Base-by-base conservation (phyloP, 1,140 invertebrate species). In the Zaprionus nigranus region DNA sequence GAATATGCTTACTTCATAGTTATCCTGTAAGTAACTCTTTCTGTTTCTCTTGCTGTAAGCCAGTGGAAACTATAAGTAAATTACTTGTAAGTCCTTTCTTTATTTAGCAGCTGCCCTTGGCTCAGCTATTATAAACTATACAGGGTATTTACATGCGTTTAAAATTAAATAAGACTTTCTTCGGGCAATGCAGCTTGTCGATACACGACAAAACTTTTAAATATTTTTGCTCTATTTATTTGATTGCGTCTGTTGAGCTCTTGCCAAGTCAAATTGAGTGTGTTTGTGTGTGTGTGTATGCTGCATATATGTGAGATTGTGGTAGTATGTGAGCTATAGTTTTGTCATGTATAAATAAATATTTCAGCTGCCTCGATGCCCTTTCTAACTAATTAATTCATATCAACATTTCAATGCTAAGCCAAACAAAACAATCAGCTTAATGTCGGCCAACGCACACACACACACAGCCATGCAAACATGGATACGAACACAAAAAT, bases 401-500 rank as follows among this genome's bases (percentile, higher is more conserved):
- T 85, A 88, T 88, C 85, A 88, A 90, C 85, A 88, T 88, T 88
- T 88, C 85, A 88, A 85, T 88, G 85, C 83, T 90, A 88, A 85
- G 85, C 82, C 85, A 74, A 88, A 90, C 85, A 90, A 88, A 88
- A 85, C 85, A 88, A 82, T 90, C 81, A 90, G 81, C 85, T 88
- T 88, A 90, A 79, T 88, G 85, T 88, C 85, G 68, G 71, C 70
- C 82, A 64, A 72, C 80, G 58, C 62, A 66, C 46, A 75, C 64
- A 53, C 34, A 53, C 34, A 56, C 15, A 22, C 15, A 24, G 28
- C 15, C 15, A 46, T 17, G 40, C 40, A 46, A 11, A 34, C n/a
- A 46, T n/a, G 40, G 40, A 17, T 7, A 46, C 40, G 40, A 17
- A 57, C 36, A 66, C 53, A 13, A 46, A 58, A 53, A 62, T 49